Evolutionary conservation across 1,140 invertebrate species (phyloP).

Genomic region (Drosophila sp.): DNA sequence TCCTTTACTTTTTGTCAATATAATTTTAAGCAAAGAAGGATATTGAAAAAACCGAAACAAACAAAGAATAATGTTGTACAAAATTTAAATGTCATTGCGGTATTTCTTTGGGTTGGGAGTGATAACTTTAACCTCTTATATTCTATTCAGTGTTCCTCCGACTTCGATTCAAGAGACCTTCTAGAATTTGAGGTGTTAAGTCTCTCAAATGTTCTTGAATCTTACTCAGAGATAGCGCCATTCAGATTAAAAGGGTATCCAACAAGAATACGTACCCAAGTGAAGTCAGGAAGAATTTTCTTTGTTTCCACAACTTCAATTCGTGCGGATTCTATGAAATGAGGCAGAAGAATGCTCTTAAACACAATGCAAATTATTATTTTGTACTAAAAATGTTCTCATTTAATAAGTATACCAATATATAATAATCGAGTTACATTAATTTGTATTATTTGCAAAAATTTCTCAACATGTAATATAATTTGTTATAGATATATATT

Average conservation of each 20-base stretch:
- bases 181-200: too few relatives aligned
- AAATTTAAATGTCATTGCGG: background rate
- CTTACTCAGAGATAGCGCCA: too few relatives aligned
- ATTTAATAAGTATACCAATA: conserved; percentile 43
- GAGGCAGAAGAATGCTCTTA: conserved; percentile 8
- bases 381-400: conserved; percentile 37
- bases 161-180: too few relatives aligned
- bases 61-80: background rate
- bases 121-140: too few relatives aligned
- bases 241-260: too few relatives aligned
- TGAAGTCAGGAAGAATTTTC: background rate
- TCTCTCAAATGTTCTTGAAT: too few relatives aligned
- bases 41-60: background rate
- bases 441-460: conserved; percentile 10
- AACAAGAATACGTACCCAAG: too few relatives aligned
- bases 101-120: background rate
- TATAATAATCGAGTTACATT: conserved; percentile 26
- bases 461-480: conserved; percentile 10
- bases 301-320: background rate
- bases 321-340: background rate
- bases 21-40: background rate
- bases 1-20: background rate
- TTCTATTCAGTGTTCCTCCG: too few relatives aligned
- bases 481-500: background rate
- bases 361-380: conserved; percentile 30